Evolutionary conservation across 2,113 vertebrate species (phyloP).

Genomic region (Chaenogobius annularis): DNA sequence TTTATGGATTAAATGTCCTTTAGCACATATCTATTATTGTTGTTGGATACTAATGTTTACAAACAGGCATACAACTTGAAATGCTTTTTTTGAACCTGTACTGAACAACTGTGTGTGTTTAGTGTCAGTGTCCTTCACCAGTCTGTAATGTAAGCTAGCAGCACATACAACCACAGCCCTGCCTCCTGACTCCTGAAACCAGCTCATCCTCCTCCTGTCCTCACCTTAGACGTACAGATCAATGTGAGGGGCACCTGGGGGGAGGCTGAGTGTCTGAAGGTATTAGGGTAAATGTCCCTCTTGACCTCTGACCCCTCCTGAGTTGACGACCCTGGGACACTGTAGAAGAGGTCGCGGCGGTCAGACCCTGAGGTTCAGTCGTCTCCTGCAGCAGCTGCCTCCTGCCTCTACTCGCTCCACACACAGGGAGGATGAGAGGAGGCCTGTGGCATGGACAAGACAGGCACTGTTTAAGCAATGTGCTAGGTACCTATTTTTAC

Average conservation of each 20-base stretch:
- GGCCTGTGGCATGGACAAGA: too few relatives aligned
- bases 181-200: slow-evolving; percentile 28
- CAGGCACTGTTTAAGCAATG: too few relatives aligned
- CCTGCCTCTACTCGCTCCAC: slow-evolving; percentile 37
- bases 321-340: slow-evolving; percentile 56
- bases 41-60: too few relatives aligned
- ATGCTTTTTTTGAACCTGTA: too few relatives aligned
- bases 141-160: slow-evolving; percentile 14
- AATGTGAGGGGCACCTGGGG: slow-evolving; percentile 40
- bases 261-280: slow-evolving; percentile 23
- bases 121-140: background rate
- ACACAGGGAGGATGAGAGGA: too few relatives aligned
- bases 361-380: slow-evolving; percentile 40
- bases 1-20: too few relatives aligned
- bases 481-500: too few relatives aligned
- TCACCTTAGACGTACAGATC: slow-evolving; percentile 48
- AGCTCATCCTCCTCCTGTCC: slow-evolving; percentile 38
- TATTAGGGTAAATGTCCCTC: slow-evolving; percentile 58
- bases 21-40: too few relatives aligned
- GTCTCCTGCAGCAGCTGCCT: slow-evolving; percentile 58
- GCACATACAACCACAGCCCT: slow-evolving; percentile 2
- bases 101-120: background rate
- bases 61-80: too few relatives aligned
- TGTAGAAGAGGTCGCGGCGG: slow-evolving; percentile 37
- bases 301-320: slow-evolving; percentile 55